Conservation (phyloP, 1,140 invertebrate genomes). For the Drosophila chauvacae region DNA sequence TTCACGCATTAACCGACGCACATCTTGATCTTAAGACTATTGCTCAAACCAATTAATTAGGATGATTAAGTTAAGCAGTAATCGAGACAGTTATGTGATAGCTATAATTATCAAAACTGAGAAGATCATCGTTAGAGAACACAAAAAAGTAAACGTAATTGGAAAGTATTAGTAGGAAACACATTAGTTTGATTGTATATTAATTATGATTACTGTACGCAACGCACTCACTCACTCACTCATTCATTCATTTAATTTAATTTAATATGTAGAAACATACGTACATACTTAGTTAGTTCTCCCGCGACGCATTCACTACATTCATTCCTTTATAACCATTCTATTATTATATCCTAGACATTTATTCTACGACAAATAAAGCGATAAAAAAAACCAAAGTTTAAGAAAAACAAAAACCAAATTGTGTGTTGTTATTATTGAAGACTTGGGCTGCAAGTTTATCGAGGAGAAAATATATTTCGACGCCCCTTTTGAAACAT, state of each 20-base stretch:
- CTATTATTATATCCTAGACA: slow-evolving; percentile 20
- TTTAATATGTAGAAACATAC: slow-evolving; percentile 1
- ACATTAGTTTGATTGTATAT: slow-evolving; percentile 29
- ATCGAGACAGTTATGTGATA: slow-evolving; percentile 26
- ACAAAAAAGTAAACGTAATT: slow-evolving; percentile 20
- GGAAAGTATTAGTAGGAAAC: slow-evolving; percentile 46
- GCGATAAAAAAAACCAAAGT: slow-evolving; percentile 32
- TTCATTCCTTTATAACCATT: slow-evolving; percentile 34
- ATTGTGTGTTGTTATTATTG: not conserved
- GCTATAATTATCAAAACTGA: slow-evolving; percentile 17
- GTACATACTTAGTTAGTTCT: slow-evolving; percentile 7
- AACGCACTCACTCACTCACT: slow-evolving; percentile 24
- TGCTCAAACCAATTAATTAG: slow-evolving; percentile 26
- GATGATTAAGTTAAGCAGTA: slow-evolving; percentile 14
- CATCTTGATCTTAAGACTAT: slow-evolving; percentile 27
- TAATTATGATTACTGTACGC: slow-evolving; percentile 12
- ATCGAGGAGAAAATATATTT: not conserved
- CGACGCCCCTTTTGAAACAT: too few relatives aligned
- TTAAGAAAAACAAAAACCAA: slow-evolving; percentile 2
- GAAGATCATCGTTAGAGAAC: not conserved
- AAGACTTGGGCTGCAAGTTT: not conserved
- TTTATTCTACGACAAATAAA: slow-evolving; percentile 29
- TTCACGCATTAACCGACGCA: not conserved
- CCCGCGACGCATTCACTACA: slow-evolving; percentile 18
- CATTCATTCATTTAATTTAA: slow-evolving; percentile 15